Percentiles rank a stretch among this genome's conserved stretches.
phyloP scores from a whole-genome alignment of 2,888 invertebrate genomes.

The Apocheima hispidaria region DNA sequence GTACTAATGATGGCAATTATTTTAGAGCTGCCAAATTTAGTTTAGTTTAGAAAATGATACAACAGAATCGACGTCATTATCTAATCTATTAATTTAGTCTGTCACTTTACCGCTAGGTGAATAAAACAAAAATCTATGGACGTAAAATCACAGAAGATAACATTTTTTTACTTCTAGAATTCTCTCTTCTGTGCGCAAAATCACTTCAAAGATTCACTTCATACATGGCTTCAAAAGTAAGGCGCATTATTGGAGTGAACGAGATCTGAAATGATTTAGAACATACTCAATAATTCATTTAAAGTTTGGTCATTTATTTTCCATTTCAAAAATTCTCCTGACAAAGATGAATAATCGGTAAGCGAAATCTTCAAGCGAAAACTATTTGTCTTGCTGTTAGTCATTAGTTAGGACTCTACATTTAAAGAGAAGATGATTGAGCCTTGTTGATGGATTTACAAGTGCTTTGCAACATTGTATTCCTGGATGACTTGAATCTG shows the following conservation, averaged over 20 bases:
- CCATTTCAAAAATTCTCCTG: neutral
- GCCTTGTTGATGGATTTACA: conserved; percentile 4
- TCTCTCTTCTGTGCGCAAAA: too few species aligned
- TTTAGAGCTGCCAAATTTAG: too few species aligned
- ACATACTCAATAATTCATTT: neutral
- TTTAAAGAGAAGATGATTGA: conserved; percentile 15
- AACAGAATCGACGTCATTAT: too few species aligned
- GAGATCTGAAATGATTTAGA: neutral
- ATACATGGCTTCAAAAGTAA: neutral
- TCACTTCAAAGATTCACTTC: neutral
- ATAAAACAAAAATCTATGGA: too few species aligned
- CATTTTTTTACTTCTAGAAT: too few species aligned
- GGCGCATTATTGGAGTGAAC: neutral
- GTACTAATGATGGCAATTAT: too few species aligned
- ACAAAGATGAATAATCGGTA: conserved; percentile 4
- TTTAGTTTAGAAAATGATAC: too few species aligned
- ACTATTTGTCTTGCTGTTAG: conserved; percentile 14
- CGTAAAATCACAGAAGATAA: too few species aligned
- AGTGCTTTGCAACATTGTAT: conserved; percentile 2
- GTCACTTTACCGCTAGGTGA: too few species aligned
- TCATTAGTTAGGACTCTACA: conserved; percentile 13
- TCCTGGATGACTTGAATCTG: neutral
- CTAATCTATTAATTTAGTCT: too few species aligned
- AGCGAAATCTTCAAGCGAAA: conserved; percentile 7
- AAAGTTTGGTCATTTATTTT: neutral